Base-by-base conservation (phyloP, 2,797 vertebrate genomes). In the Tadarida brasiliensis region DNA sequence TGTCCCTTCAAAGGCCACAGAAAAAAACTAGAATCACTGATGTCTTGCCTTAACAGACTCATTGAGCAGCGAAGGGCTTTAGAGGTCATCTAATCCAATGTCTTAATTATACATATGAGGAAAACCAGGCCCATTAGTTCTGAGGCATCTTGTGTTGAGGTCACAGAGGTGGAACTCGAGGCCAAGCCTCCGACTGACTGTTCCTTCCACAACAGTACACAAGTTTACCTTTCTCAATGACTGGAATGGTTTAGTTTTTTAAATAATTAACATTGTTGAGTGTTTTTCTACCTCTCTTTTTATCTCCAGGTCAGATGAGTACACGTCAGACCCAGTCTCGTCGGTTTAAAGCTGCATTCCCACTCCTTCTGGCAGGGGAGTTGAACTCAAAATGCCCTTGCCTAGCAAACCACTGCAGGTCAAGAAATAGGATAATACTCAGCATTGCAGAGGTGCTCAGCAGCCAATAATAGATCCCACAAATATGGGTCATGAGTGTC, bases 11-110 rank as follows among this genome's bases (percentile, higher is more conserved):
- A 44, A 91, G 33, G n/a, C 67, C 30, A 87, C 6, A 22, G 57
- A 80, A 87, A 70, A 76, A 77, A 84, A 63, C 26, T 87, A 61
- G 26, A 87, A 94, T 57, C 78, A 74, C n/a, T 93, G 44, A 28
- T 68, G 17, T 47, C 63, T 54, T 71, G 10, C 78, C 30, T 71
- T 59, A 85, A 82, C 22, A 94, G 56, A 86, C 47, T 86, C 39
- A 82, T 11, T 49, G 61, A 82, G 26, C 39, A 78, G 7, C 4
- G 7, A 82, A 59, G 28, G 24, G 54, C n/a, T 47, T n/a, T 81
- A 56, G 35, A 90, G 44, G 6, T 22, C n/a, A 87, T 71, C 3
- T 73, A 89, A 56, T 82, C 47, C 61, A 78, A n/a, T 73, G 47
- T 71, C 80, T 81, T 71, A 71, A 82, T 59, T 83, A 83, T 28